These are phyloP conservation scores for Erpetoichthys calabaricus DNA, from an alignment of 2,797 vertebrate species.

Conservation along the genomic window DNA sequence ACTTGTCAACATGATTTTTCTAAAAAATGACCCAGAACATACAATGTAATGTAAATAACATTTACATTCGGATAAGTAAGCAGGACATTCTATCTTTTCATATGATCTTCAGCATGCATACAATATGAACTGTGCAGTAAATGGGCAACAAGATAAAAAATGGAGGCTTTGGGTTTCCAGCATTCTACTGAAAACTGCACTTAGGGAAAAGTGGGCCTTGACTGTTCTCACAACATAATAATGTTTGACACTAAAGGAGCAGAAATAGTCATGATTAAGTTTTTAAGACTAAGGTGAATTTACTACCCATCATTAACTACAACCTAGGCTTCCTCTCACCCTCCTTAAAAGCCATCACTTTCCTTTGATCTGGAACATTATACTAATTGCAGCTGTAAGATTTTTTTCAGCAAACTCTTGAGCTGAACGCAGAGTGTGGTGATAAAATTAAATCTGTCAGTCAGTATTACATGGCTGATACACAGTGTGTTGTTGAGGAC, in stretches of 20 bases:
- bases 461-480: slow-evolving; percentile 3
- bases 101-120: no score
- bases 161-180: no score
- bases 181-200: no score
- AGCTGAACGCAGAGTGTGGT: slow-evolving; percentile 7
- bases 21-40: no score
- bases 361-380: slow-evolving; percentile 13
- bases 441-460: slow-evolving; percentile 11
- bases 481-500: not conserved
- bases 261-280: not conserved
- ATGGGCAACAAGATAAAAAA: no score
- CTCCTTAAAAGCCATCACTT: not conserved
- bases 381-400: slow-evolving; percentile 11
- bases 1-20: no score
- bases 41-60: no score
- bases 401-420: slow-evolving; percentile 1
- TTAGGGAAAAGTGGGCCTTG: not conserved
- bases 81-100: no score
- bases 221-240: not conserved
- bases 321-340: slow-evolving; percentile 6
- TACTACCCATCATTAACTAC: slow-evolving; percentile 10
- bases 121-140: no score
- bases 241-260: not conserved
- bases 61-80: no score
- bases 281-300: slow-evolving; percentile 6